These are phyloP conservation scores for Rhingia rostrata DNA, from an alignment of 2,888 invertebrate genomes.

Conservation along the genomic window DNA sequence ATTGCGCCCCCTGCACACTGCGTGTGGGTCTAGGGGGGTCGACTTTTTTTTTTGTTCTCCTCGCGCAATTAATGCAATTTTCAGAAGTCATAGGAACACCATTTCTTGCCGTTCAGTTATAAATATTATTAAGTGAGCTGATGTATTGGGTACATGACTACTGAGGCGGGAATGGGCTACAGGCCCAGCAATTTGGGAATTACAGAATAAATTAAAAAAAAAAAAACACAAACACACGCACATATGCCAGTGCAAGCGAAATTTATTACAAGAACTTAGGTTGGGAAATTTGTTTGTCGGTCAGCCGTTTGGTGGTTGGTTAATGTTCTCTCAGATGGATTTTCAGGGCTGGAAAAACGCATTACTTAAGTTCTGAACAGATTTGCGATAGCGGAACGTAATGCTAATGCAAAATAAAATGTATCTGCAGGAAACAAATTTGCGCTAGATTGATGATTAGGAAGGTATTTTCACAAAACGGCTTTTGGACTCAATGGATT, in stretches of 20 bases:
- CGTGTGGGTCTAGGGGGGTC: background rate
- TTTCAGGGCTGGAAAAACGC: constrained; percentile 63
- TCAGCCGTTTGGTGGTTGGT: constrained; percentile 25
- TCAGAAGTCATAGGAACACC: constrained; percentile 61
- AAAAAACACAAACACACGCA: background rate
- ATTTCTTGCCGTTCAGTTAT: constrained; percentile 33
- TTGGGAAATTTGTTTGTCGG: constrained; percentile 23
- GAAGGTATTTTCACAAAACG: too few species aligned
- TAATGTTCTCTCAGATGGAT: constrained; percentile 48
- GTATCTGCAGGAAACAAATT: background rate
- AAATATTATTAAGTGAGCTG: constrained; percentile 48
- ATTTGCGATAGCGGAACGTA: constrained; percentile 21
- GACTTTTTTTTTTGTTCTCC: constrained; percentile 23
- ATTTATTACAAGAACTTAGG: constrained; percentile 55
- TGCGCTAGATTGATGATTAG: background rate
- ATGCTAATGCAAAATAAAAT: constrained; percentile 55
- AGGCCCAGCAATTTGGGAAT: background rate
- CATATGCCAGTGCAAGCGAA: background rate
- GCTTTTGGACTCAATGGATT: too few species aligned
- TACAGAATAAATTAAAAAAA: background rate
- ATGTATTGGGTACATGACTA: constrained; percentile 53
- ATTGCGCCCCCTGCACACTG: constrained; percentile 8
- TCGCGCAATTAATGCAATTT: constrained; percentile 66
- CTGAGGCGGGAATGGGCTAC: background rate
- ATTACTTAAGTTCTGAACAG: constrained; percentile 62